phyloP scores from a whole-genome alignment of 2,797 vertebrate species.

The Linurgus olivaceus region DNA sequence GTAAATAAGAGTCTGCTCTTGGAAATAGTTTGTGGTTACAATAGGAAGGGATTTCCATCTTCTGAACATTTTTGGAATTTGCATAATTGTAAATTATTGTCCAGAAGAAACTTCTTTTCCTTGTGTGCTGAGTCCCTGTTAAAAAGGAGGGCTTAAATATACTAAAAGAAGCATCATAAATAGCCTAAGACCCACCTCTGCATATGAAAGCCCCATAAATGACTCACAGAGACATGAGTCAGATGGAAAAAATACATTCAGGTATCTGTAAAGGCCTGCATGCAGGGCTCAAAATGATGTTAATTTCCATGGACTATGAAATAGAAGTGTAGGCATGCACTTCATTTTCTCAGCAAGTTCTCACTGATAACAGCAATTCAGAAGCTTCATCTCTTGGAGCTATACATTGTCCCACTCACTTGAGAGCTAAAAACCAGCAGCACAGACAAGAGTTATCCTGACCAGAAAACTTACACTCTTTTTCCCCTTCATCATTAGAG shows the following conservation, averaged over 20 bases:
- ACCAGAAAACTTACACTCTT: neutral
- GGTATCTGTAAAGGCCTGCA: neutral
- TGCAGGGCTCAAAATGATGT: neutral
- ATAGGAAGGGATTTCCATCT: neutral
- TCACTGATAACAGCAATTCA: neutral
- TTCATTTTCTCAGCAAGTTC: constrained; percentile 21
- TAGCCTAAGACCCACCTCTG: neutral
- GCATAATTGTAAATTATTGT: neutral
- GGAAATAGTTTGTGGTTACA: neutral
- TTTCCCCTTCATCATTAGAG: neutral
- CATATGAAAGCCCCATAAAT: neutral
- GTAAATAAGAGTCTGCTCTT: neutral
- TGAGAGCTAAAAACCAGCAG: neutral
- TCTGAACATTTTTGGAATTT: neutral
- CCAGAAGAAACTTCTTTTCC: neutral
- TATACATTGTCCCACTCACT: neutral
- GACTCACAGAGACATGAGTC: neutral
- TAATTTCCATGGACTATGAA: neutral
- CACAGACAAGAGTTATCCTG: neutral
- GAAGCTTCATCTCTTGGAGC: neutral
- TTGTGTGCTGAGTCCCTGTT: neutral
- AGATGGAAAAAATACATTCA: neutral
- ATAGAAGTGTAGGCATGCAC: neutral
- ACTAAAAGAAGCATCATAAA: neutral
- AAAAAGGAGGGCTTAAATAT: neutral